phyloP scores from a whole-genome alignment of 2,113 vertebrate genomes.

The Callocephalon fimbriatum region DNA sequence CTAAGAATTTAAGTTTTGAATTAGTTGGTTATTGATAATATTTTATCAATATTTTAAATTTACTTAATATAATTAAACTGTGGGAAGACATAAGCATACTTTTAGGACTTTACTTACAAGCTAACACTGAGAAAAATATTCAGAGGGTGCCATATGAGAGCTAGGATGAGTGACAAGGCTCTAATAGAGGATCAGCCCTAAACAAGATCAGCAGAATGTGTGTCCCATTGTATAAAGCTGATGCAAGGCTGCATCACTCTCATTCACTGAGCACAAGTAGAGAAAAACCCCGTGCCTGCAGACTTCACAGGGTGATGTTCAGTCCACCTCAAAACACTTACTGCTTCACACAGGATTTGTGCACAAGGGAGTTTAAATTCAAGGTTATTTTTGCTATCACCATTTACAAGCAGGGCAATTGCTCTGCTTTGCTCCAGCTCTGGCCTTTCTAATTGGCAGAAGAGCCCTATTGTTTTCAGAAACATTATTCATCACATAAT shows the following conservation, averaged over 20 bases:
- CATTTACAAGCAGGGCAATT: neutral
- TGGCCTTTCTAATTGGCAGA: neutral
- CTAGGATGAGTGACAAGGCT: neutral
- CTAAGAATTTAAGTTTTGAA: neutral
- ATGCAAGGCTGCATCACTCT: neutral
- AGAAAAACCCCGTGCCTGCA: neutral
- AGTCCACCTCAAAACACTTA: neutral
- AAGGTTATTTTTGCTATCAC: neutral
- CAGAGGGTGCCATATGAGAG: neutral
- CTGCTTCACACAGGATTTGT: neutral
- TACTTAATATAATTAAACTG: neutral
- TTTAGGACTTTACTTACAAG: neutral
- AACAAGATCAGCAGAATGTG: neutral
- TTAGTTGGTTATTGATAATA: neutral
- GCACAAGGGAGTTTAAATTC: neutral
- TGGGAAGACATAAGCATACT: neutral
- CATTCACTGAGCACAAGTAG: rapidly evolving
- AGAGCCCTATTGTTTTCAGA: neutral
- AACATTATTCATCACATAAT: neutral
- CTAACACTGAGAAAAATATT: neutral
- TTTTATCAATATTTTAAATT: neutral
- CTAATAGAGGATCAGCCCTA: neutral
- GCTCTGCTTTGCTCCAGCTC: neutral
- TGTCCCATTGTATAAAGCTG: neutral
- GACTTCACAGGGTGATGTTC: neutral